Base-by-base conservation (phyloP, 2,113 vertebrate genomes). In the Abramis brama region DNA sequence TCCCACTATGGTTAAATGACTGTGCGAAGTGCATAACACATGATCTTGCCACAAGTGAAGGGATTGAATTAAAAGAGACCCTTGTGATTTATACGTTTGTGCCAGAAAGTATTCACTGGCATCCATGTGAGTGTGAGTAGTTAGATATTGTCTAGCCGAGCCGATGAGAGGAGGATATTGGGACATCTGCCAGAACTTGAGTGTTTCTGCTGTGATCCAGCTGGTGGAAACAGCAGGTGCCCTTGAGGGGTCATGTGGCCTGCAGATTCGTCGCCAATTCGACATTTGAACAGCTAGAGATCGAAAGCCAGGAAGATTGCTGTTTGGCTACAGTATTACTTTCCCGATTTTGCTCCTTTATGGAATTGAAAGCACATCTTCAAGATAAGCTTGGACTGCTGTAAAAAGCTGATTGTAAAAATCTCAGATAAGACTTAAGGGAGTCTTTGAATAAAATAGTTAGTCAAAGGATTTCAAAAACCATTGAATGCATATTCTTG, bases 401-500 rank as follows among this genome's bases (percentile, higher is more conserved):
- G 78, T 66, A 30, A 85, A 60, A 83, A 57, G 76, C 17, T 8
- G 19, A 57, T 21, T 3, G 55, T 57, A 84, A 79, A 71, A 36
- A 79, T 77, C 2, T 45, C 55, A 74, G 87, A 88, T 84, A 86
- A 88, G 73, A 88, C 30, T 84, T 84, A 80, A 75, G 33, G 23
- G 19, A 86, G 76, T 74, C 79, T 86, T 85, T 82, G 84, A 86
- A 86, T 86, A 86, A 84, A 86, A 86, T 86, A 86, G 70, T 13
- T 39, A 62, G 59, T 50, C n/a, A 78, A 83, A 60, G 10, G 25
- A 84, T 59, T 76, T 52, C 6, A 76, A 76, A 76, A 30, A 7
- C 2, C 21, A 19, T 36, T 33, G 8, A 33, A 66, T 0, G 5
- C 15, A 17, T 33, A 17, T 68, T 43, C 21, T 71, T 21, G 6